These are phyloP conservation scores for Solea solea DNA, from an alignment of 2,113 vertebrate species.

Conservation along the genomic window DNA sequence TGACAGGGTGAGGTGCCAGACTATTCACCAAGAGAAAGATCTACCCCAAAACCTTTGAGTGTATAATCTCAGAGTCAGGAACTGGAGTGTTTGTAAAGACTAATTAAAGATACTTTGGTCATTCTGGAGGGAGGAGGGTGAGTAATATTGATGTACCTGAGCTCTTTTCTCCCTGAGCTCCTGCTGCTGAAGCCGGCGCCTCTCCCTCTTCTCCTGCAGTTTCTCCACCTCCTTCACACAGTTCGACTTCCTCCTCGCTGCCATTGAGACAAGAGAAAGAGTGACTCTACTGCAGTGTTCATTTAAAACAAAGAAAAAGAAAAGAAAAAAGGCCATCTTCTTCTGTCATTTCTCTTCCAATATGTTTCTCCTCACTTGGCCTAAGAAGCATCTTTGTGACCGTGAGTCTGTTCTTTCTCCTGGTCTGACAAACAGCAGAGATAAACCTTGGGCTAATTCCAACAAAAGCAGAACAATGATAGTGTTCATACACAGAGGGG, in stretches of 20 bases:
- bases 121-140: not conserved
- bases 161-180: conserved; percentile 97
- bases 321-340: conserved; percentile 7
- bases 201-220: conserved; percentile 96
- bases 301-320: not conserved
- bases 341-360: conserved; percentile 1
- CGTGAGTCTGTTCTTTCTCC: conserved; percentile 7
- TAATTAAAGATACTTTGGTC: not conserved
- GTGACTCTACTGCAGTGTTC: conserved; percentile 26
- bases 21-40: not conserved
- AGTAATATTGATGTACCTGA: conserved; percentile 82
- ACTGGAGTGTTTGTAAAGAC: not conserved
- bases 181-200: conserved; percentile 94
- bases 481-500: conserved; percentile 31
- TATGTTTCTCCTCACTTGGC: conserved; percentile 9
- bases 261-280: conserved; percentile 43
- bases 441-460: conserved; percentile 41
- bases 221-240: conserved; percentile 99
- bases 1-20: not conserved
- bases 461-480: conserved; percentile 45
- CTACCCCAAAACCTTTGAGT: not conserved
- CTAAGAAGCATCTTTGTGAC: conserved; percentile 13
- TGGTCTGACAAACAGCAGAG: conserved; percentile 17
- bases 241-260: conserved; percentile 98
- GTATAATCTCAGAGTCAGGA: not conserved